A percentile compares a stretch with the other conserved stretches of the same genome.
Conservation (phyloP, 2,113 vertebrate species). For the Naja naja region DNA sequence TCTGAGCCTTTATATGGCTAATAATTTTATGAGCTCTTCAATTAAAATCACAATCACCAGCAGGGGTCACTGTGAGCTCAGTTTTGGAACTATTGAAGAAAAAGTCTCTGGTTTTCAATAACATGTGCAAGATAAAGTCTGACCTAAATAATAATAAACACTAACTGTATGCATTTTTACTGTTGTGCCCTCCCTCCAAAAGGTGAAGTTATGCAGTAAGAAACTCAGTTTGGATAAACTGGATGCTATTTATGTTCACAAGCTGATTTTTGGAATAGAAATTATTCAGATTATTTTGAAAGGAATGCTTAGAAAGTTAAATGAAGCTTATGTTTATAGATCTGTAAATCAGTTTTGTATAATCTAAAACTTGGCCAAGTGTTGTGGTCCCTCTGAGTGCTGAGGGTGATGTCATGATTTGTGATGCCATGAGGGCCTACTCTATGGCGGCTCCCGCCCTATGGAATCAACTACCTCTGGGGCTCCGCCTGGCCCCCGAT, state of each 20-base stretch:
- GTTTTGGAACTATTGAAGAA: slow-evolving; percentile 5
- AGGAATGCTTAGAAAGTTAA: not conserved
- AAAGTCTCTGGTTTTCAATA: not conserved
- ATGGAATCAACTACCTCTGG: too few relatives aligned
- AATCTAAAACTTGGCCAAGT: not conserved
- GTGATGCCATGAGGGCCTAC: too few relatives aligned
- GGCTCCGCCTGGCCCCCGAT: too few relatives aligned
- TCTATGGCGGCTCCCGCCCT: too few relatives aligned
- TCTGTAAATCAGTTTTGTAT: not conserved
- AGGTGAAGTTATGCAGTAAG: not conserved
- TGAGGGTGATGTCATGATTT: not conserved
- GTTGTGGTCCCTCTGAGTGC: not conserved
- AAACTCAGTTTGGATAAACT: not conserved
- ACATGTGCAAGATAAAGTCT: rapidly evolving
- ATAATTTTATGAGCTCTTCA: not conserved
- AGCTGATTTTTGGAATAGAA: not conserved
- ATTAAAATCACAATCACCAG: not conserved
- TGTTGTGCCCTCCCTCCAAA: not conserved
- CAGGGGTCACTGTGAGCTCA: slow-evolving; percentile 61
- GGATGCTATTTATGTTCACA: not conserved
- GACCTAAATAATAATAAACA: not conserved
- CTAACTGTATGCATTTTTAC: not conserved
- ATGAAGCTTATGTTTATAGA: not conserved
- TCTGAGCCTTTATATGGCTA: not conserved
- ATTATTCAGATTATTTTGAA: not conserved